Conservation (phyloP, 2,888 invertebrate species). For the Lydus trimaculatus region DNA sequence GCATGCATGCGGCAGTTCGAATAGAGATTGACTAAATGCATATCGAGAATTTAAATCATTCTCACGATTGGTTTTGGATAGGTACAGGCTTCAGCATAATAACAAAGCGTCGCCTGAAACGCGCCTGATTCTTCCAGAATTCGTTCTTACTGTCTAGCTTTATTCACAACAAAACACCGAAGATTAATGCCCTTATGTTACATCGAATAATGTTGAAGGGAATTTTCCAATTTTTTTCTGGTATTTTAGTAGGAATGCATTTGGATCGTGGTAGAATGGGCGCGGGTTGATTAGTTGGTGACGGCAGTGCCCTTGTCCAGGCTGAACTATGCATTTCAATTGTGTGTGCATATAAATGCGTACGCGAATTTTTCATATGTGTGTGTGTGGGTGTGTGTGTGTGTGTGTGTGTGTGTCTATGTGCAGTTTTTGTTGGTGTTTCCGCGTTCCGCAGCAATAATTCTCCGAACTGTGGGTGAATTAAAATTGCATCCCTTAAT, state of each 20-base stretch:
- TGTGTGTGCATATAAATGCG: conserved; percentile 15
- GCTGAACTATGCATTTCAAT: conserved; percentile 6
- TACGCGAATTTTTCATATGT: conserved; percentile 8
- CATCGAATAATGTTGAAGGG: too few species aligned
- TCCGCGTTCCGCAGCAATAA: conserved; percentile 10
- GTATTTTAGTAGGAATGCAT: neutral
- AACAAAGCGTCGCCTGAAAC: too few species aligned
- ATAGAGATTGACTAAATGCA: neutral
- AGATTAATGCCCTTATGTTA: too few species aligned
- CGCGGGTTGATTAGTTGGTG: neutral
- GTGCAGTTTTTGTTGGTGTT: conserved; percentile 30
- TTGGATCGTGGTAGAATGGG: neutral
- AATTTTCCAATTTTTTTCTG: too few species aligned
- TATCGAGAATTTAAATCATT: neutral
- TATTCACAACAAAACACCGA: too few species aligned
- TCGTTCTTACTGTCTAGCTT: too few species aligned
- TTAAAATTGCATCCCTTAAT: conserved; percentile 23
- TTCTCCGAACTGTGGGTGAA: conserved; percentile 10
- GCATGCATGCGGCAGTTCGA: neutral
- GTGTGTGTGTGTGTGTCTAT: conserved; percentile 6
- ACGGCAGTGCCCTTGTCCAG: neutral
- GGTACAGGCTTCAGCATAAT: too few species aligned
- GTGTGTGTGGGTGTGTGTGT: neutral
- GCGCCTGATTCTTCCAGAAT: too few species aligned
- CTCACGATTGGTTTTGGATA: neutral